Conservation (phyloP, 2,888 invertebrate species). For the Cheilosia impressa region DNA sequence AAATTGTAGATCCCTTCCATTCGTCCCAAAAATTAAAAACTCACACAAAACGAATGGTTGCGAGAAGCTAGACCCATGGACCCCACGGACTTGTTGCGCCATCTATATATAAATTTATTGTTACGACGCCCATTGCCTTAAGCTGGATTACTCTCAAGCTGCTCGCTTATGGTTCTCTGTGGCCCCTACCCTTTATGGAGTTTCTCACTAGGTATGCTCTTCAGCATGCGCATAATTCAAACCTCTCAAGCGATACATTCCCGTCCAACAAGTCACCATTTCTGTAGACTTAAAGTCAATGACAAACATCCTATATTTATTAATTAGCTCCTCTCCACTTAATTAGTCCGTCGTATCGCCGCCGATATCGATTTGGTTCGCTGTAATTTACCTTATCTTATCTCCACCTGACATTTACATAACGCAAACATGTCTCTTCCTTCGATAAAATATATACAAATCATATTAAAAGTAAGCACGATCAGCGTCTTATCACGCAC, state of each 20-base stretch:
- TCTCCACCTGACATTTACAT: slow-evolving; percentile 55
- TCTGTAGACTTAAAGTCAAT: not conserved
- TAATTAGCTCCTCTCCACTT: slow-evolving; percentile 3
- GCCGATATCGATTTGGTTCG: slow-evolving; percentile 34
- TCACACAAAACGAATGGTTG: too few species aligned
- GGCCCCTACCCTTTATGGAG: too few species aligned
- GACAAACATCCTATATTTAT: not conserved
- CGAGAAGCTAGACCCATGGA: too few species aligned
- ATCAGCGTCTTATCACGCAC: slow-evolving; percentile 30
- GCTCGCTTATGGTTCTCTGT: too few species aligned
- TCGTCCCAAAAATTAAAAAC: too few species aligned
- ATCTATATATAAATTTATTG: too few species aligned
- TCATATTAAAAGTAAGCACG: slow-evolving; percentile 28
- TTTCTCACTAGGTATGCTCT: too few species aligned
- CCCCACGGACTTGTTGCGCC: too few species aligned
- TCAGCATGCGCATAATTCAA: too few species aligned
- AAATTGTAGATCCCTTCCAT: too few species aligned
- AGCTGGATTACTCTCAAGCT: too few species aligned
- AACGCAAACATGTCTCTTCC: slow-evolving; percentile 35
- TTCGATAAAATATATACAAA: slow-evolving; percentile 23
- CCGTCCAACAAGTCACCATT: not conserved
- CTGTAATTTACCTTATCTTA: slow-evolving; percentile 37
- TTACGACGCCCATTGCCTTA: too few species aligned
- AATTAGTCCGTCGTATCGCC: slow-evolving; percentile 37
- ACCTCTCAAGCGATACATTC: not conserved